These are phyloP conservation scores for Sinelater perroti DNA, from an alignment of 2,888 invertebrate genomes.

Conservation along the genomic window DNA sequence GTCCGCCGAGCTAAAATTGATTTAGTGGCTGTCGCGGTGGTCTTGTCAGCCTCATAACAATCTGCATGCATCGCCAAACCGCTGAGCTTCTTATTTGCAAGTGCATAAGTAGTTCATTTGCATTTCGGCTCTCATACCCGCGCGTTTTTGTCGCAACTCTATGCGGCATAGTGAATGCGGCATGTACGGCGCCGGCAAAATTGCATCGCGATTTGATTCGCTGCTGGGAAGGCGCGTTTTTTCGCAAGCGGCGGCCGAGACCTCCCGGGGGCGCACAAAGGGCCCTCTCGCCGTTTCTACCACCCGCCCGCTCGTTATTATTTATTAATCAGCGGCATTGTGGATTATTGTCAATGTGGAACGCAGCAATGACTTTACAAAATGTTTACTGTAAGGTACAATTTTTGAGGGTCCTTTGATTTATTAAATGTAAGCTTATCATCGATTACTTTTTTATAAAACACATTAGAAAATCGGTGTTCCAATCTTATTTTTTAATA, in stretches of 20 bases:
- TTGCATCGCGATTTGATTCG: conserved; percentile 10
- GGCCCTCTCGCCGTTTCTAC: background rate
- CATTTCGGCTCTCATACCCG: conserved; percentile 32
- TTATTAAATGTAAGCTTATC: too few relatives aligned
- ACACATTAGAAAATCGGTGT: too few relatives aligned
- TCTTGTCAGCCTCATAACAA: conserved; percentile 36
- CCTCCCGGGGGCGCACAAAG: conserved; percentile 15
- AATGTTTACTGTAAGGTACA: conserved; percentile 1
- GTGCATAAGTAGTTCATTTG: conserved; percentile 41
- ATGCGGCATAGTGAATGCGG: conserved; percentile 20
- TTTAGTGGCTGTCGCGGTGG: conserved; percentile 37
- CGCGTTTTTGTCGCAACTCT: conserved; percentile 21
- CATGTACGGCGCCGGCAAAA: conserved; percentile 20
- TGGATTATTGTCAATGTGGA: conserved; percentile 19
- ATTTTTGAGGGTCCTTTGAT: too few relatives aligned
- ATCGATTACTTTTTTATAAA: too few relatives aligned
- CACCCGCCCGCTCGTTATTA: conserved; percentile 5
- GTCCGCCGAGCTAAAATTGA: conserved; percentile 27
- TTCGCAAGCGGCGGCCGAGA: conserved; percentile 9
- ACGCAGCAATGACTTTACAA: conserved; percentile 3
- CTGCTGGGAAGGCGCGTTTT: background rate
- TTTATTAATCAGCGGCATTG: conserved; percentile 20
- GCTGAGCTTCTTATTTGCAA: conserved; percentile 40
- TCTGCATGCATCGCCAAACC: conserved; percentile 33
- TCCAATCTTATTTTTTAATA: too few relatives aligned